A percentile compares a stretch with the other conserved stretches of the same genome.
These are phyloP conservation scores for Anthonomus grandis DNA, from an alignment of 1,140 invertebrate genomes.

Conservation along the genomic window DNA sequence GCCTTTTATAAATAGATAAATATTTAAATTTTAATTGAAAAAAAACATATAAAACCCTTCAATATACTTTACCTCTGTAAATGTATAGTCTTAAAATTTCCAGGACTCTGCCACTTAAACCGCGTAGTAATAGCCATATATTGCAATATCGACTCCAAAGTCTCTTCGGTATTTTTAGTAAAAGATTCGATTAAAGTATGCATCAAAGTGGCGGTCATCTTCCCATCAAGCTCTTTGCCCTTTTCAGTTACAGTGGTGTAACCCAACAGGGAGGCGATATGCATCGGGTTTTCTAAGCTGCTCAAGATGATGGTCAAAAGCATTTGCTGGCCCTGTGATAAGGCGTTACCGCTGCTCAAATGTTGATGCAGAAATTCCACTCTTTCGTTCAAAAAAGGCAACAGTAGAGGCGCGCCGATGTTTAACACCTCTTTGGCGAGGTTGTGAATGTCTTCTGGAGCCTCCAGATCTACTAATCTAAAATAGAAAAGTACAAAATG, in stretches of 20 bases:
- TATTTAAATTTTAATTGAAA: too few relatives aligned
- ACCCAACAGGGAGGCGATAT: constrained; percentile 56
- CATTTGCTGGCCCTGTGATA: constrained; percentile 62
- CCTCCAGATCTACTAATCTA: constrained; percentile 59
- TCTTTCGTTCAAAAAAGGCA: constrained; percentile 59
- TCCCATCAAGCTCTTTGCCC: constrained; percentile 45
- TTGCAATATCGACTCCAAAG: constrained; percentile 35
- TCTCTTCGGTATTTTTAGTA: constrained; percentile 51
- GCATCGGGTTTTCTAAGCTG: constrained; percentile 61
- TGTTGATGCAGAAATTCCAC: constrained; percentile 59
- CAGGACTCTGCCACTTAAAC: constrained; percentile 39
- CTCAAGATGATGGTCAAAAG: constrained; percentile 60
- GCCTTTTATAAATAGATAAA: too few relatives aligned
- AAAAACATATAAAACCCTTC: neutral
- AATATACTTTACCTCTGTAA: constrained; percentile 43
- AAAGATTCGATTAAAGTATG: constrained; percentile 57
- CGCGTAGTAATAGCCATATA: constrained; percentile 37
- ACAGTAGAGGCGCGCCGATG: constrained; percentile 58
- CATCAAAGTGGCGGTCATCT: constrained; percentile 56
- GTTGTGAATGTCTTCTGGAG: constrained; percentile 54
- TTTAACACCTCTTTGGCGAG: constrained; percentile 58
- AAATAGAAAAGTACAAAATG: constrained; percentile 12
- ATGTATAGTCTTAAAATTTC: constrained; percentile 46
- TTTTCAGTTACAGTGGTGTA: constrained; percentile 44
- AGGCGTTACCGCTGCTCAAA: constrained; percentile 55